A percentile compares a stretch with the other conserved stretches of the same genome.
These are phyloP conservation scores for Solenopsis invicta DNA, from an alignment of 1,140 invertebrate species.

Conservation along the genomic window DNA sequence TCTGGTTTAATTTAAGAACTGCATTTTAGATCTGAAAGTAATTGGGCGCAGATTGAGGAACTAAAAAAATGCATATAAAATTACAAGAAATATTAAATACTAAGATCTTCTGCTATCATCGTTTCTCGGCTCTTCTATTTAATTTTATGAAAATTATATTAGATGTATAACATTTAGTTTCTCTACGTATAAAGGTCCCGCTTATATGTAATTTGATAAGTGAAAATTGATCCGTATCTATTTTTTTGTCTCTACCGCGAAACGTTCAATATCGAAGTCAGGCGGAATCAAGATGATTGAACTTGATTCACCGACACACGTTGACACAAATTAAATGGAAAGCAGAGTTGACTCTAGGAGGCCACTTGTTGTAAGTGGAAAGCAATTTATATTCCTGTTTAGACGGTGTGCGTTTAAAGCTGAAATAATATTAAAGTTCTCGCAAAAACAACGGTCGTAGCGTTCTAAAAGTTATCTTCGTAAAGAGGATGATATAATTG, in stretches of 20 bases:
- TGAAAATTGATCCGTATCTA: background rate
- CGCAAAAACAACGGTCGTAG: background rate
- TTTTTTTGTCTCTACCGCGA: background rate
- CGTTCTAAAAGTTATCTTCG: background rate
- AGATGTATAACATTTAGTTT: background rate
- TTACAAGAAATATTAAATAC: too few species aligned
- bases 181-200: background rate
- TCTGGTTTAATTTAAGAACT: too few species aligned
- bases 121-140: too few species aligned
- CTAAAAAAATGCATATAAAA: too few species aligned
- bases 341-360: background rate
- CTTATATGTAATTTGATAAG: background rate
- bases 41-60: too few species aligned
- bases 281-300: too few species aligned
- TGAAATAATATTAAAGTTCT: slow-evolving; percentile 4
- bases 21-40: too few species aligned
- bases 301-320: background rate
- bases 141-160: background rate
- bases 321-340: slow-evolving; percentile 32
- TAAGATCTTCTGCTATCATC: too few species aligned
- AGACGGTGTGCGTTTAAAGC: slow-evolving; percentile 20
- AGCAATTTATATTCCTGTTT: slow-evolving; percentile 34
- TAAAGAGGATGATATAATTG: background rate
- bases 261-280: background rate
- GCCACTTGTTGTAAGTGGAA: slow-evolving; percentile 7